A percentile compares a stretch with the other conserved stretches of the same genome.
Conservation (phyloP, 2,888 invertebrate genomes). For the Euproctis similis region DNA sequence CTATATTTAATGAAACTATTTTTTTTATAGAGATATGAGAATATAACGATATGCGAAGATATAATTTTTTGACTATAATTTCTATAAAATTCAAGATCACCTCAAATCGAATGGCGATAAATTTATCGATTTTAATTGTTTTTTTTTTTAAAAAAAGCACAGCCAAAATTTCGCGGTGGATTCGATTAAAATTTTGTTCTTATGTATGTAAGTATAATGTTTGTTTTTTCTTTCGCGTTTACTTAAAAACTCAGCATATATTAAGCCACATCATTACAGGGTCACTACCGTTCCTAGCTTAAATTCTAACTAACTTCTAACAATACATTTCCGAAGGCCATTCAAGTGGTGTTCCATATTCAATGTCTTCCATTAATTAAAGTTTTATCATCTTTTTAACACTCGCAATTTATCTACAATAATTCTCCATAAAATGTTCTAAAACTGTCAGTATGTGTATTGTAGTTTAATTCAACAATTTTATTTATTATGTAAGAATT, state of each 20-base stretch:
- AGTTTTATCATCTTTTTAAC: conserved; percentile 2
- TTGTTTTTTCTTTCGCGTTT: conserved; percentile 17
- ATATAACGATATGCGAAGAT: conserved; percentile 42
- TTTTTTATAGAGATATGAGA: conserved; percentile 42
- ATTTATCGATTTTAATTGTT: conserved; percentile 32
- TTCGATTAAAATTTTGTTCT: conserved; percentile 45
- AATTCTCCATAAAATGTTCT: too few species aligned
- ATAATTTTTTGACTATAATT: conserved; percentile 10
- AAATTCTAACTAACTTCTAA: conserved; percentile 5
- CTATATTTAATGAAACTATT: too few species aligned
- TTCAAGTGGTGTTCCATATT: conserved; percentile 7
- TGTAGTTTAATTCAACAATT: too few species aligned
- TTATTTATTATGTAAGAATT: too few species aligned
- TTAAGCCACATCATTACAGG: conserved; percentile 18
- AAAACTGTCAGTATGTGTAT: too few species aligned
- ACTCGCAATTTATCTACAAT: too few species aligned
- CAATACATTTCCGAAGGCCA: conserved; percentile 2
- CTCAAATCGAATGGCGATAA: conserved; percentile 35
- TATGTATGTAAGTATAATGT: too few species aligned
- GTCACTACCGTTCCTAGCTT: conserved; percentile 12
- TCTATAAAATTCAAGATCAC: conserved; percentile 19
- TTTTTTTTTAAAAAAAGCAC: conserved; percentile 67
- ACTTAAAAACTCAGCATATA: conserved; percentile 23
- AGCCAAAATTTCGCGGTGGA: conserved; percentile 68
- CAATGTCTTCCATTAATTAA: background rate